phyloP scores from a whole-genome alignment of 2,888 invertebrate species.

The Platynereis dumerilii region DNA sequence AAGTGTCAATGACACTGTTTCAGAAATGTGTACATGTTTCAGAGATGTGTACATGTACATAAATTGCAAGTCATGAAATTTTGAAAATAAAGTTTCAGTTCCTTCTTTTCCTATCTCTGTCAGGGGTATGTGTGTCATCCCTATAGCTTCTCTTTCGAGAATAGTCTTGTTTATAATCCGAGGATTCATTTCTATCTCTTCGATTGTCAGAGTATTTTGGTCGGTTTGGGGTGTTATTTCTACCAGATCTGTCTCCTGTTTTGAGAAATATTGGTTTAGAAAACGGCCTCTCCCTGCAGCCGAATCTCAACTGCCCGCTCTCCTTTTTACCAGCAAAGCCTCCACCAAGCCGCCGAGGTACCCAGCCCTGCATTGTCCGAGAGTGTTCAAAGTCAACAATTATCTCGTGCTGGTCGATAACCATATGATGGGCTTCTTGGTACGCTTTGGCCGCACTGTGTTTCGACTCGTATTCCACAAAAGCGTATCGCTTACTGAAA shows the following conservation, averaged over 20 bases:
- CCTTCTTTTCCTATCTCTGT: too few relatives aligned
- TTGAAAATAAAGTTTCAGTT: too few relatives aligned
- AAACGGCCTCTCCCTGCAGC: conserved; percentile 80
- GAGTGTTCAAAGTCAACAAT: conserved; percentile 81
- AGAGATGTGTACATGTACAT: too few relatives aligned
- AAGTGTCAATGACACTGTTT: too few relatives aligned
- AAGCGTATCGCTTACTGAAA: conserved; percentile 81
- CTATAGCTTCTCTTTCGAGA: too few relatives aligned
- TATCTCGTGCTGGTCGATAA: conserved; percentile 74
- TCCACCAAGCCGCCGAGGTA: conserved; percentile 83
- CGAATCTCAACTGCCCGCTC: conserved; percentile 87
- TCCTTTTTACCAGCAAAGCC: conserved; percentile 86
- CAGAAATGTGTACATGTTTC: too few relatives aligned
- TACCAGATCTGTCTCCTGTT: neutral
- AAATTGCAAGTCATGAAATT: too few relatives aligned
- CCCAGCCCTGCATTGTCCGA: conserved; percentile 76
- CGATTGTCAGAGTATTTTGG: neutral
- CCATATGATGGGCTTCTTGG: conserved; percentile 69
- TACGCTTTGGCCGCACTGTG: conserved; percentile 72
- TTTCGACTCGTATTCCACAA: conserved; percentile 78
- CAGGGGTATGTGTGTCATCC: too few relatives aligned
- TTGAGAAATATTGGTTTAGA: conserved; percentile 51
- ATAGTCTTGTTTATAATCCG: too few relatives aligned
- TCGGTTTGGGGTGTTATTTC: neutral
- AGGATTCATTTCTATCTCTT: too few relatives aligned